phyloP scores from a whole-genome alignment of 37 sponge, comb jelly and placozoan genomes.

The Ephydatia muelleri region DNA sequence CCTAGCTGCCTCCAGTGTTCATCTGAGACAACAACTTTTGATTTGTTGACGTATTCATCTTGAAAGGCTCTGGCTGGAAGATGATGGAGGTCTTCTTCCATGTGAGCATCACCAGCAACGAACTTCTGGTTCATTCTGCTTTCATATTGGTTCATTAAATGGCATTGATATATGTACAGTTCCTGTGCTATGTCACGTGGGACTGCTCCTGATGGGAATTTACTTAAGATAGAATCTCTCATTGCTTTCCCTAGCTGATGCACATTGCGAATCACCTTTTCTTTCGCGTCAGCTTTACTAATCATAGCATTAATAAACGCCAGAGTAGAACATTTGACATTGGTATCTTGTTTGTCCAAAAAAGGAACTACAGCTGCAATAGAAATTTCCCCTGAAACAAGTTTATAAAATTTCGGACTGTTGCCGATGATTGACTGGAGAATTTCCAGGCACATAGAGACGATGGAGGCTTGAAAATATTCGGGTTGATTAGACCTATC shows the following conservation, averaged over 20 bases:
- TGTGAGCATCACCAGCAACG: slow-evolving; percentile 26
- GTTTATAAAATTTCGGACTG: slow-evolving; percentile 43
- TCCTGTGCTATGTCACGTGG: slow-evolving; percentile 80
- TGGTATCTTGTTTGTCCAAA: slow-evolving; percentile 5
- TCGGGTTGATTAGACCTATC: slow-evolving; percentile 39
- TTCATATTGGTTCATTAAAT: slow-evolving; percentile 66
- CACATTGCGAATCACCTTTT: slow-evolving; percentile 23
- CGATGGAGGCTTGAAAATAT: slow-evolving; percentile 31
- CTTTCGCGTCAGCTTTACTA: slow-evolving; percentile 29
- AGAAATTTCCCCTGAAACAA: slow-evolving; percentile 41
- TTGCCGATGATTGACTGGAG: slow-evolving; percentile 76
- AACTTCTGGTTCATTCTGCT: slow-evolving; percentile 57
- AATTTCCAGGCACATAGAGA: slow-evolving; percentile 66
- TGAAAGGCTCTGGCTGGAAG: slow-evolving; percentile 70
- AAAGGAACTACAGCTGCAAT: slow-evolving; percentile 45
- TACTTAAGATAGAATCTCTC: slow-evolving; percentile 27
- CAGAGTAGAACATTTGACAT: slow-evolving; percentile 67
- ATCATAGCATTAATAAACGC: slow-evolving; percentile 86
- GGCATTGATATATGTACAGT: slow-evolving; percentile 78
- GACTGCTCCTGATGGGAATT: slow-evolving; percentile 35
- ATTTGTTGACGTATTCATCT: slow-evolving; percentile 59
- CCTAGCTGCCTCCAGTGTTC: slow-evolving; percentile 87
- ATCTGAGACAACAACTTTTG: slow-evolving; percentile 24
- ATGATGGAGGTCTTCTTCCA: slow-evolving; percentile 58
- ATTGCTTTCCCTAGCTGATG: slow-evolving; percentile 27